These are phyloP conservation scores for Laticauda laticaudata DNA, from an alignment of 2,113 vertebrate species.

Conservation along the genomic window DNA sequence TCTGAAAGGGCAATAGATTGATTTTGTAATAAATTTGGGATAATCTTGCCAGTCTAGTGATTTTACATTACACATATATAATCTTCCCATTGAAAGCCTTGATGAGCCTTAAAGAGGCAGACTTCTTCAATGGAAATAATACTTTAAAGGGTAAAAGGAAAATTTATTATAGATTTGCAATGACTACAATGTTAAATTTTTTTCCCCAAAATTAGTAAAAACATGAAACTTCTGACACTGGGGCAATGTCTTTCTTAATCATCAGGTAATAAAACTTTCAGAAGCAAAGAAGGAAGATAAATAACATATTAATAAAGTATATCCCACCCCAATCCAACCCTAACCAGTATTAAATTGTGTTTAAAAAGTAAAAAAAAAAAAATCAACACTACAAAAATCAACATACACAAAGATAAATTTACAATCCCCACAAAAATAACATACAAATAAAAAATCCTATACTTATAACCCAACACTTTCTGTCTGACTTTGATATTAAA, in stretches of 20 bases:
- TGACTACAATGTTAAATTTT: no score
- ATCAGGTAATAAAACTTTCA: not conserved
- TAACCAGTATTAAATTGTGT: not conserved
- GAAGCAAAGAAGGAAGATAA: not conserved
- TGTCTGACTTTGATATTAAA: not conserved
- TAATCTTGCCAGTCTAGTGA: not conserved
- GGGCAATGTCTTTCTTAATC: not conserved
- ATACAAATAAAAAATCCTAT: not conserved
- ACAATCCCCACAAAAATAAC: not conserved
- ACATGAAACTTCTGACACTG: not conserved
- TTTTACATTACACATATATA: not conserved
- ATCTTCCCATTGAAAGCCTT: not conserved
- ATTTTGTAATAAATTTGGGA: not conserved
- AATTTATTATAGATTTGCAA: not conserved
- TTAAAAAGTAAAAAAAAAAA: not conserved
- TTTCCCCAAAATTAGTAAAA: not conserved
- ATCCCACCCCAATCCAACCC: not conserved
- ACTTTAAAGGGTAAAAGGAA: not conserved
- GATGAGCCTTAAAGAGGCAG: not conserved
- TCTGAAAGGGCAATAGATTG: not conserved
- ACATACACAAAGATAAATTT: not conserved
- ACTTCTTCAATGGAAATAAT: not conserved
- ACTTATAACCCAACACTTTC: not conserved
- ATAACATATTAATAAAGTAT: not conserved
- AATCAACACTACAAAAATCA: not conserved